Evolutionary conservation across 1,140 invertebrate genomes (phyloP), one percentile per base, ranked within the genome.

Genomic region (Dolichoris vasculosae): DNA sequence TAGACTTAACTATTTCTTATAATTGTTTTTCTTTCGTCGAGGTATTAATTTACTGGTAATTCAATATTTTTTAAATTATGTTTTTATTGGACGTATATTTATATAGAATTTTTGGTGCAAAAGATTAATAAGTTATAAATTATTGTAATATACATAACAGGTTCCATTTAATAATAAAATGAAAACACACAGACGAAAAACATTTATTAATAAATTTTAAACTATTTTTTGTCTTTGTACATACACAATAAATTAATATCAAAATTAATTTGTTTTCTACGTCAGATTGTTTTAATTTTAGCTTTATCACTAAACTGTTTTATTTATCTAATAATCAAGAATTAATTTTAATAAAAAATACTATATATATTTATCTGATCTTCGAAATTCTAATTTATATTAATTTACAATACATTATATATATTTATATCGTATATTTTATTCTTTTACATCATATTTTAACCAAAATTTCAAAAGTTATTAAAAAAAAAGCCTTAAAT

Each of bases 1-100:
- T 85, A 85, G 84, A 85, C 79, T 81, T 85, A 85, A 73, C 38
- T 85, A 73, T 82, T 73, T 75, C 0, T 59, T 84, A 32, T 79
- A 71, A 75, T 78, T 40, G 26, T 67, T 15, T 48, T 78, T 23
- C 20, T 78, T 55, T 38, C 15, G 13, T 64, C 20, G 20, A 48
- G 15, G 51, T 63, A 8, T 63, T 35, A 55, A 1, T 48, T 78
- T 59, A 78, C 30, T 35, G 46, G 6, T 78, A 78, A 32, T 59
- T 78, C 51, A 59, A 78, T 48, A 59, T 51, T 51, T 51, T 20
- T 81, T 46, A 26, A 38, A 46, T 67, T 69, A 79, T 38, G 17
- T 59, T 69, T 43, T n/a, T 23, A 40, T 63, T 81, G 69, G 69
- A 80, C 84, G 67, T 59, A 48, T 77, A 82, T 48, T 67, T 55